phyloP scores from a whole-genome alignment of 2,888 invertebrate species.

The Ptychoptera contaminata region DNA sequence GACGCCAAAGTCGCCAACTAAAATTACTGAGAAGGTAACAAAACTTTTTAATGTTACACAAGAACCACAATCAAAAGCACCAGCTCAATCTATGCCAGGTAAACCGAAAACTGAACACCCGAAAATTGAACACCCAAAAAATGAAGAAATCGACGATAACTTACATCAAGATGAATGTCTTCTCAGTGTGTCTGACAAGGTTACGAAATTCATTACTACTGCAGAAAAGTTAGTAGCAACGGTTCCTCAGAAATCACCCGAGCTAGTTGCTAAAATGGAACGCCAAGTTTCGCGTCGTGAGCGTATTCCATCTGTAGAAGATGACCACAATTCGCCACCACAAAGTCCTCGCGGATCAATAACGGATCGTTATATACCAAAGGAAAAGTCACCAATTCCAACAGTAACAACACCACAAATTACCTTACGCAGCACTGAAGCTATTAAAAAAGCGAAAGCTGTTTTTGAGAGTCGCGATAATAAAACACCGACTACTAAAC shows the following conservation, averaged over 20 bases:
- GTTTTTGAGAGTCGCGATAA: constrained; percentile 48
- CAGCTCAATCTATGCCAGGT: too few relatives aligned
- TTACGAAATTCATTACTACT: constrained; percentile 44
- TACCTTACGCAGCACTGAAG: constrained; percentile 40
- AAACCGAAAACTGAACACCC: background rate
- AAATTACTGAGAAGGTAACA: constrained; percentile 22
- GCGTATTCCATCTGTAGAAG: background rate
- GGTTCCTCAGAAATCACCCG: constrained; percentile 30
- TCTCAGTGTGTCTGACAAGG: constrained; percentile 47
- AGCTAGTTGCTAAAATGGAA: constrained; percentile 32
- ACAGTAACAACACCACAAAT: constrained; percentile 15
- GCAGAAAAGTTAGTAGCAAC: constrained; percentile 36
- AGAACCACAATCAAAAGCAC: background rate
- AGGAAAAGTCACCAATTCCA: constrained; percentile 6
- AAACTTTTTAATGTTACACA: constrained; percentile 13
- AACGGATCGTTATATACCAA: constrained; percentile 9
- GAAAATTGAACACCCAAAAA: constrained; percentile 33
- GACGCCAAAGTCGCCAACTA: background rate
- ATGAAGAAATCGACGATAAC: constrained; percentile 39
- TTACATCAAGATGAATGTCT: constrained; percentile 42
- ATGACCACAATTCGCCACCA: constrained; percentile 8
- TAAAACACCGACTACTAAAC: constrained; percentile 20
- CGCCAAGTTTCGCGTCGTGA: constrained; percentile 22
- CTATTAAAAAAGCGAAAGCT: constrained; percentile 53
- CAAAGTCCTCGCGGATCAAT: constrained; percentile 1